Percentiles rank a stretch among this genome's conserved stretches.
These are phyloP conservation scores for Andrena minutula DNA, from an alignment of 2,888 invertebrate species.

Conservation along the genomic window DNA sequence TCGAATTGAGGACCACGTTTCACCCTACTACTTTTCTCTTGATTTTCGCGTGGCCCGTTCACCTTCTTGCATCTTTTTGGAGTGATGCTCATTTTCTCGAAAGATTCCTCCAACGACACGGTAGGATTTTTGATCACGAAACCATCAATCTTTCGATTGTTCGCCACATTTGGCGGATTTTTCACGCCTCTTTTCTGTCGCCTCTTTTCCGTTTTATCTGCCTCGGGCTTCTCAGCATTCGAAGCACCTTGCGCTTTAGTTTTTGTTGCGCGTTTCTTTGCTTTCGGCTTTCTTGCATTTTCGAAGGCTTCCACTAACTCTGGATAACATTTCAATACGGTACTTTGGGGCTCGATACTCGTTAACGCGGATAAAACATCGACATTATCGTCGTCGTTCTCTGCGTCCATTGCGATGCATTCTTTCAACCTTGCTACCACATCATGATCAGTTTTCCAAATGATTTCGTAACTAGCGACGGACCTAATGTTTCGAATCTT, in stretches of 20 bases:
- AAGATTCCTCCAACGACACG: conserved; percentile 77
- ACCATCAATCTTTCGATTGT: conserved; percentile 66
- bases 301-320: conserved; percentile 87
- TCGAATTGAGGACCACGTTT: conserved; percentile 75
- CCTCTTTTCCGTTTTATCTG: conserved; percentile 21
- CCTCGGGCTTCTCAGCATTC: conserved; percentile 12
- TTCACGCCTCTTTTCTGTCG: conserved; percentile 25
- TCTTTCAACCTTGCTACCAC: conserved; percentile 87
- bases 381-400: conserved; percentile 55
- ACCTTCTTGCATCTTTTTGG: conserved; percentile 81
- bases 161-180: conserved; percentile 36
- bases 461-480: conserved; percentile 90
- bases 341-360: conserved; percentile 89
- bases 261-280: conserved; percentile 74
- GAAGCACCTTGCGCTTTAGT: conserved; percentile 66
- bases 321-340: conserved; percentile 88
- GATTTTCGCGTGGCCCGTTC: neutral
- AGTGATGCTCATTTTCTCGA: conserved; percentile 76
- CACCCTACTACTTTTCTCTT: neutral
- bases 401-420: conserved; percentile 61
- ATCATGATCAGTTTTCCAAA: conserved; percentile 88
- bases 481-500: conserved; percentile 87
- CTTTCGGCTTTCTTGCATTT: conserved; percentile 86
- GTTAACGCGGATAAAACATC: conserved; percentile 84
- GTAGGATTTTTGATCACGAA: conserved; percentile 71